Evolutionary conservation across 2,888 invertebrate species (phyloP), one percentile per base, ranked within the genome.

Genomic region (Archaeoteleia sp.): DNA sequence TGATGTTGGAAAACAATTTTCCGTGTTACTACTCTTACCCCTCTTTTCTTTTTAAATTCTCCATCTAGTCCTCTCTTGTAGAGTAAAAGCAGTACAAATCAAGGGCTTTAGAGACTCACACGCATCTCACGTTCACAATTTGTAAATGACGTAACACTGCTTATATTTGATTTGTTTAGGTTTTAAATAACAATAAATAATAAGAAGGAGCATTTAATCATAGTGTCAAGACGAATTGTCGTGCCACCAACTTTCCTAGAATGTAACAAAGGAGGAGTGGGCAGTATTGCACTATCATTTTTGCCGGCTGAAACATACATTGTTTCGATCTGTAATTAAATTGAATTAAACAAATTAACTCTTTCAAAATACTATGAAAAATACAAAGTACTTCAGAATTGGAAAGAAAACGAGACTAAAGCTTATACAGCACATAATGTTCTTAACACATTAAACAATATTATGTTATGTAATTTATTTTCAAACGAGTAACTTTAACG

Each of bases 221-320:
- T 57, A 67, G 45, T 62, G 67, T 57, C 67, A 67, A 62, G 53
- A 67, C 62, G 62, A 67, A 67, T 62, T 67, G 67, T 58, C 53
- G 62, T 53, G 62, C 48, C 67, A 58, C 66, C 43, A 48, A 62
- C 10, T 45, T 67, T n/a, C 67, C 67, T 67, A 67, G 62, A 67
- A 67, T 67, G 57, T 49, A 67, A 67, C 53, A 67, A 62, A 67
- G 10, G 35, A 62, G 62, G 62, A 67, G 67, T 67, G 57, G 58
- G 67, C 67, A 67, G 60, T 29, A 2, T 29, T 29, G n/a, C n/a
- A n/a, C n/a, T n/a, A n/a, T n/a, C n/a, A n/a, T n/a, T n/a, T n/a
- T n/a, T n/a, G n/a, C n/a, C n/a, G n/a, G n/a, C n/a, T n/a, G n/a
- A n/a, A n/a, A n/a, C n/a, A n/a, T n/a, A n/a, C n/a, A n/a, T n/a